phyloP scores from a whole-genome alignment of 2,888 invertebrate genomes.

The Pristionchus exspectatus region DNA sequence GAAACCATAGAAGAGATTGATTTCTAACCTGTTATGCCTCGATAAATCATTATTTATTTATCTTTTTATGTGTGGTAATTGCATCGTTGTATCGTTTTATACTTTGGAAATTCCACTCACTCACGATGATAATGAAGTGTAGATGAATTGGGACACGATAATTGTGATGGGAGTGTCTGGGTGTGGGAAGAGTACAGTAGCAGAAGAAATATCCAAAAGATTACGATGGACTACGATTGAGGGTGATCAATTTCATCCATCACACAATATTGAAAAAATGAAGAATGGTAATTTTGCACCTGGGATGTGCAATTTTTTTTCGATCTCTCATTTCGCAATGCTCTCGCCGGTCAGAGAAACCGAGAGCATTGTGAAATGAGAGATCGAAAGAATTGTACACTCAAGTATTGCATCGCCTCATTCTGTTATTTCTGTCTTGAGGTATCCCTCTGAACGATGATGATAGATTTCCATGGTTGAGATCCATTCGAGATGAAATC shows the following conservation, averaged over 20 bases:
- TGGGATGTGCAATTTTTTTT: background rate
- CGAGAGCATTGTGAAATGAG: too few species aligned
- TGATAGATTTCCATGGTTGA: constrained; percentile 39
- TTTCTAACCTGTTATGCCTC: background rate
- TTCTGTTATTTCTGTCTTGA: background rate
- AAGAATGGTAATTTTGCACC: constrained; percentile 1
- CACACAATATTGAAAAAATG: constrained; percentile 40
- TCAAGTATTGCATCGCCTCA: background rate
- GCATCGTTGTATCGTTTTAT: background rate
- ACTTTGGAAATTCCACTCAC: background rate
- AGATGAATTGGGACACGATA: constrained; percentile 25
- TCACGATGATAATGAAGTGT: background rate
- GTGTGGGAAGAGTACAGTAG: constrained; percentile 62
- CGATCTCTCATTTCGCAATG: too few species aligned
- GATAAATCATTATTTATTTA: background rate
- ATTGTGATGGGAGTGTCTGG: constrained; percentile 61
- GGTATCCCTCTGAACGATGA: constrained; percentile 44
- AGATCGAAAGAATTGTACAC: too few species aligned
- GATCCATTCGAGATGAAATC: constrained; percentile 14
- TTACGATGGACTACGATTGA: background rate
- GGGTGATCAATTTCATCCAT: constrained; percentile 40
- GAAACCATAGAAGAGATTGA: too few species aligned
- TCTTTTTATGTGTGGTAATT: background rate
- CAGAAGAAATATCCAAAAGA: constrained; percentile 27
- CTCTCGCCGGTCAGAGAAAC: too few species aligned